Percentiles rank a stretch among this genome's conserved stretches.
Conservation (phyloP, 2,888 invertebrate species). For the Abscondita cerata region DNA sequence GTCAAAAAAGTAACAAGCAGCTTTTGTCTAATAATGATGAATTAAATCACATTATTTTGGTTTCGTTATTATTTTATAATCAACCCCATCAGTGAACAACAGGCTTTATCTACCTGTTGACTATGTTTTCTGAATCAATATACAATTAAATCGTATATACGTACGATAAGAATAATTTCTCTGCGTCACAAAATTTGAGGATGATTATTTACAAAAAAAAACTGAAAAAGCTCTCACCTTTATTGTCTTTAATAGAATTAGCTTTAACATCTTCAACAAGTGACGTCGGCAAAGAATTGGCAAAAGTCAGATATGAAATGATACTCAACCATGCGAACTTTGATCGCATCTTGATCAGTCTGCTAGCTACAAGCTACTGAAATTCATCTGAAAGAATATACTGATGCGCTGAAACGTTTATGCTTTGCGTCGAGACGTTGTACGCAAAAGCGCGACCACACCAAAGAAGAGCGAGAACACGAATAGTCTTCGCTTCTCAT, state of each 20-base stretch:
- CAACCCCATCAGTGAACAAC: too few relatives aligned
- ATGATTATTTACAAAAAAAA: background rate
- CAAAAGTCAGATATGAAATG: conserved; percentile 36
- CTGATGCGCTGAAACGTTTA: conserved; percentile 29
- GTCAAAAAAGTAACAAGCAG: too few relatives aligned
- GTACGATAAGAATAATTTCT: too few relatives aligned
- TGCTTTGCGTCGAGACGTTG: conserved; percentile 9
- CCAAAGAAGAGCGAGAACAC: conserved; percentile 6
- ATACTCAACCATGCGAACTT: conserved; percentile 17
- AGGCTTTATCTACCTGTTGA: too few relatives aligned
- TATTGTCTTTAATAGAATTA: conserved; percentile 52
- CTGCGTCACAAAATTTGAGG: too few relatives aligned
- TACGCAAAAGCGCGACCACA: conserved; percentile 27
- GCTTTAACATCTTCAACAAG: conserved; percentile 56
- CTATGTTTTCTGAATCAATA: too few relatives aligned
- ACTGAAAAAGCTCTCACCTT: conserved; percentile 48
- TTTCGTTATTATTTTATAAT: too few relatives aligned
- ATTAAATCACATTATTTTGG: too few relatives aligned
- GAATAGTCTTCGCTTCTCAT: background rate
- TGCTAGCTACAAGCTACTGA: conserved; percentile 46
- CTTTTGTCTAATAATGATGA: too few relatives aligned
- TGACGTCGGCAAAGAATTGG: conserved; percentile 53
- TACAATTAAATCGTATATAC: too few relatives aligned
- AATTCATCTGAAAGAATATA: conserved; percentile 23
- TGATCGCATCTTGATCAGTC: conserved; percentile 24